A percentile compares a stretch with the other conserved stretches of the same genome.
Evolutionary conservation across 1,140 invertebrate species (phyloP).

Genomic region (Stegodyphus mimosarum): DNA sequence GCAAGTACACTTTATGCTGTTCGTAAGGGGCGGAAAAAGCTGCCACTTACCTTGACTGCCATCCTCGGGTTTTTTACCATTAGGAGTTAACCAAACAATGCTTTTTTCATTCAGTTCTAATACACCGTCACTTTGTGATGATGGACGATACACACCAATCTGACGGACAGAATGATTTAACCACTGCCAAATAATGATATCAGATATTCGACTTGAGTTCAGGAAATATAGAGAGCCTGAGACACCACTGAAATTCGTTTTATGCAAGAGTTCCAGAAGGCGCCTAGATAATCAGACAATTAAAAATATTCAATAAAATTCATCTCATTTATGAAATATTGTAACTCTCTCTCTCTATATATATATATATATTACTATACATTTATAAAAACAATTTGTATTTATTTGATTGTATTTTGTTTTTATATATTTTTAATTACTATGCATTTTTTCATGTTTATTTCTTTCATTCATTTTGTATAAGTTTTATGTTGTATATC

Average conservation of each 20-base stretch:
- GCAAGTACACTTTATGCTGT: no score
- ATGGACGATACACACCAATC: slow-evolving; percentile 77
- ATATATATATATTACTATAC: no score
- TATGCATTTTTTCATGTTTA: no score
- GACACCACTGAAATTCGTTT: slow-evolving; percentile 80
- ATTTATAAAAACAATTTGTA: no score
- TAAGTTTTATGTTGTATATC: no score
- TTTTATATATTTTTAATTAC: no score
- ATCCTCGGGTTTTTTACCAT: slow-evolving; percentile 75
- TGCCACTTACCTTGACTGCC: slow-evolving; percentile 72
- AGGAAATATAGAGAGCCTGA: slow-evolving; percentile 81
- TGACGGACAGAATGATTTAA: slow-evolving; percentile 71
- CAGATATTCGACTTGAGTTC: slow-evolving; percentile 76
- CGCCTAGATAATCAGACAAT: slow-evolving; percentile 66
- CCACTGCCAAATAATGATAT: slow-evolving; percentile 80
- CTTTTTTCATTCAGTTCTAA: slow-evolving; percentile 71
- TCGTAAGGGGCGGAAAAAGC: no score
- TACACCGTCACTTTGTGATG: slow-evolving; percentile 66
- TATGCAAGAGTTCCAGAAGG: slow-evolving; percentile 69
- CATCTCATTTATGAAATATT: background rate
- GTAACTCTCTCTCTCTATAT: background rate
- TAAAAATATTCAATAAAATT: background rate
- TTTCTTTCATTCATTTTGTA: no score
- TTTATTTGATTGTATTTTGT: no score
- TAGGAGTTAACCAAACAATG: slow-evolving; percentile 76